phyloP scores from a whole-genome alignment of 2,113 vertebrate species.

The Hylia prasina region DNA sequence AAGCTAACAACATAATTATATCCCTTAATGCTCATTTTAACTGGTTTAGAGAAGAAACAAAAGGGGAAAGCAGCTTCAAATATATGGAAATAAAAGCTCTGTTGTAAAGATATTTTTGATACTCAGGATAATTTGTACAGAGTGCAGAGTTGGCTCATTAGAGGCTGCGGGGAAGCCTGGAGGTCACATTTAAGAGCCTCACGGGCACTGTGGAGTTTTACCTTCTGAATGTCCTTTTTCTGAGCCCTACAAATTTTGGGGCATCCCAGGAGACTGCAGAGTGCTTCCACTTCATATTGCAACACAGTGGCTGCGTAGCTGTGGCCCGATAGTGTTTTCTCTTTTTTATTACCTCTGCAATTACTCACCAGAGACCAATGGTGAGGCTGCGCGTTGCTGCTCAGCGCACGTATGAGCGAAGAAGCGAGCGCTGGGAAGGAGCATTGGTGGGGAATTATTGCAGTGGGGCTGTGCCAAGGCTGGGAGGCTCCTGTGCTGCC shows the following conservation, averaged over 20 bases:
- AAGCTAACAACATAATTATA: constrained; percentile 81
- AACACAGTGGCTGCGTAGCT: neutral
- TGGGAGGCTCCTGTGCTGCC: neutral
- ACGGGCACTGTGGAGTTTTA: neutral
- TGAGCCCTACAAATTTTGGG: neutral
- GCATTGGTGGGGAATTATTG: rapidly evolving
- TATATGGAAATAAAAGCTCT: constrained; percentile 41
- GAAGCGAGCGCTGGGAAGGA: neutral
- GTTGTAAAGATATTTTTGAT: constrained; percentile 53
- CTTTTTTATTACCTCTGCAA: neutral
- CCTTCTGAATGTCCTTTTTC: neutral
- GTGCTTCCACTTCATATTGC: neutral
- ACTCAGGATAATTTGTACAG: neutral
- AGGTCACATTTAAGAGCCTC: neutral
- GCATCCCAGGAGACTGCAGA: neutral
- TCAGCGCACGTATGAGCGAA: rapidly evolving
- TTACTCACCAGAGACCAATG: neutral
- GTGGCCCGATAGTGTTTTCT: neutral
- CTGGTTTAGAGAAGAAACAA: constrained; percentile 75
- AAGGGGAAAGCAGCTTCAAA: constrained; percentile 61
- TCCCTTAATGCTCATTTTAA: constrained; percentile 78
- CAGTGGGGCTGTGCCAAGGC: neutral
- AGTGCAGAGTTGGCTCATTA: neutral
- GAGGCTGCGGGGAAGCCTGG: neutral
- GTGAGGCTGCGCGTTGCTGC: neutral